Evolutionary conservation across 2,113 vertebrate genomes (phyloP).

Genomic region (Triplophysa siluroides): DNA sequence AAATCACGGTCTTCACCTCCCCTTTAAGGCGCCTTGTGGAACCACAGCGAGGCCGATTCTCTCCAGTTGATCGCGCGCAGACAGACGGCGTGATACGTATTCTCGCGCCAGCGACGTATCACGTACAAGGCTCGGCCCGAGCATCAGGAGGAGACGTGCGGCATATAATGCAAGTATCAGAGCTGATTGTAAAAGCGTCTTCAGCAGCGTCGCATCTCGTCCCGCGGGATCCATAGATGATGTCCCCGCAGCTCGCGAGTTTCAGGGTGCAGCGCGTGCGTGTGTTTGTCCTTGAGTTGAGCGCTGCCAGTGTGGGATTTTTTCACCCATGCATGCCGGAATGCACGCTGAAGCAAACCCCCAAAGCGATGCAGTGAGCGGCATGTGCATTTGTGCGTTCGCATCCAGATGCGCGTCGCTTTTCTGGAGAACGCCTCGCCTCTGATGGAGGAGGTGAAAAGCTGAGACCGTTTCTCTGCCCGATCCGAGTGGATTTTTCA

Average conservation of each 20-base stretch:
- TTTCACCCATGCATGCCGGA: neutral
- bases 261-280: constrained; percentile 10
- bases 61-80: constrained; percentile 5
- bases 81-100: neutral
- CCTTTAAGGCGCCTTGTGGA: constrained; percentile 17
- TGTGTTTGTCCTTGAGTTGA: constrained; percentile 26
- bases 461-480: neutral
- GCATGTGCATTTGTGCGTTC: neutral
- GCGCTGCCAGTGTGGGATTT: neutral
- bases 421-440: neutral
- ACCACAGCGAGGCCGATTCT: neutral
- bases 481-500: neutral
- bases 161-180: neutral
- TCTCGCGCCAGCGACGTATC: neutral
- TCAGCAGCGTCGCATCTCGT: neutral
- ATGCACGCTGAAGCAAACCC: neutral
- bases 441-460: neutral
- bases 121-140: neutral
- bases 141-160: neutral
- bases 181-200: neutral
- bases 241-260: neutral
- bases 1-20: neutral
- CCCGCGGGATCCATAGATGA: constrained; percentile 13
- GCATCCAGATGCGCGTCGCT: neutral
- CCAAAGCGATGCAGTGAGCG: neutral